Percentiles rank a stretch among this genome's conserved stretches.
These are phyloP conservation scores for Aethina tumida DNA, from an alignment of 1,140 invertebrate species.

Conservation along the genomic window DNA sequence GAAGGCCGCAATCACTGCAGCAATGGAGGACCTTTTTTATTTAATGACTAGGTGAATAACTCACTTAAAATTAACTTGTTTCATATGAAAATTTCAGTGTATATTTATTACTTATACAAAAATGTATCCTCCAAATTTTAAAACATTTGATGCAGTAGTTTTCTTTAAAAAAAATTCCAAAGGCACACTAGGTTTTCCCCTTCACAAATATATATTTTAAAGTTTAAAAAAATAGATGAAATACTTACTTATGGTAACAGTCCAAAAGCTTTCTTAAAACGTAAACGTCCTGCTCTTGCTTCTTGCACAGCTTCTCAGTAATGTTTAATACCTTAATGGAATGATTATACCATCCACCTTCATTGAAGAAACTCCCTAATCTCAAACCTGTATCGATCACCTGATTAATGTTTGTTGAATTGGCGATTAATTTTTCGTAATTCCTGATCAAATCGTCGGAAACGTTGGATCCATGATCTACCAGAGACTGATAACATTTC, in stretches of 20 bases:
- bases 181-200: constrained; percentile 5
- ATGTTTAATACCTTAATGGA: constrained; percentile 57
- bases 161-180: constrained; percentile 7
- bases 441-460: constrained; percentile 40
- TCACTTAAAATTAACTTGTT: too few species aligned
- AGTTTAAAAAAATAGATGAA: too few species aligned
- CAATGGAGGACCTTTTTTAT: too few species aligned
- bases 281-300: constrained; percentile 38
- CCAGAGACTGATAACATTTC: constrained; percentile 54
- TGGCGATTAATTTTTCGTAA: constrained; percentile 40
- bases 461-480: constrained; percentile 50
- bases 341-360: constrained; percentile 73
- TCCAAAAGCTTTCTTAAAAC: constrained; percentile 47
- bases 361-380: constrained; percentile 69
- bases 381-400: constrained; percentile 46
- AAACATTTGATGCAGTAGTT: too few species aligned
- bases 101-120: too few species aligned
- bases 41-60: too few species aligned
- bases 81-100: too few species aligned
- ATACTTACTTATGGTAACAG: constrained; percentile 59
- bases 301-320: constrained; percentile 50
- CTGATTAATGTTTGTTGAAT: constrained; percentile 14
- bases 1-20: too few species aligned
- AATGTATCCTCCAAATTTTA: too few species aligned
- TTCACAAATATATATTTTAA: neutral